A percentile compares a stretch with the other conserved stretches of the same genome.
Evolutionary conservation across 2,888 invertebrate genomes (phyloP).

Genomic region (Sarcophaga carnaria): DNA sequence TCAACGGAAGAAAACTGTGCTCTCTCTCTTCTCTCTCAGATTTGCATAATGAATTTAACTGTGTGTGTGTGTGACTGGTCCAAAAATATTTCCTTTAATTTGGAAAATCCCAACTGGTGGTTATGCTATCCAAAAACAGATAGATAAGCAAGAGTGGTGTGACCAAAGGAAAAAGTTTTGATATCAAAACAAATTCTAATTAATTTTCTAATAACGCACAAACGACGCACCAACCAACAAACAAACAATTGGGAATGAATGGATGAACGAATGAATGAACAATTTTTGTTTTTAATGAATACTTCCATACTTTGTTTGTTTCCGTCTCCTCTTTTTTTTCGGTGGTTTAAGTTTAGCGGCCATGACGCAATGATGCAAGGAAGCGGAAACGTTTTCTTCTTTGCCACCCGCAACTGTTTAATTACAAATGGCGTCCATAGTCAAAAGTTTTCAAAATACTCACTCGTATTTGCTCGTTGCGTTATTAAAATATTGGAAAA

Average conservation of each 20-base stretch:
- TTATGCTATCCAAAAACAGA: background rate
- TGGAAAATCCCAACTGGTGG: background rate
- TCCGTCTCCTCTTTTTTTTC: background rate
- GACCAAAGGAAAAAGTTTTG: conserved; percentile 59
- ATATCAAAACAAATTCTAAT: conserved; percentile 68
- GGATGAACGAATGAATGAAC: conserved; percentile 25
- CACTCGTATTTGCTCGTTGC: background rate
- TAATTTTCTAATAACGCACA: conserved; percentile 65
- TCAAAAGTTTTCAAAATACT: conserved; percentile 26
- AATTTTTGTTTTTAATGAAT: conserved; percentile 65
- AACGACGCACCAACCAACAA: no score
- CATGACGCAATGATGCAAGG: conserved; percentile 20
- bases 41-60: conserved; percentile 69
- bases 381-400: conserved; percentile 49
- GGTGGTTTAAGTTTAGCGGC: conserved; percentile 17
- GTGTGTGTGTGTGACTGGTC: conserved; percentile 21
- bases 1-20: conserved; percentile 2
- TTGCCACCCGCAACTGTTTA: conserved; percentile 38
- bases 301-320: conserved; percentile 38
- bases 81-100: conserved; percentile 24
- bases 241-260: no score
- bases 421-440: conserved; percentile 51
- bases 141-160: background rate
- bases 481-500: background rate
- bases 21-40: conserved; percentile 29